Evolutionary conservation across 2,113 vertebrate genomes (phyloP), one percentile per base, ranked within the genome.

Genomic region (Nothocercus julius): DNA sequence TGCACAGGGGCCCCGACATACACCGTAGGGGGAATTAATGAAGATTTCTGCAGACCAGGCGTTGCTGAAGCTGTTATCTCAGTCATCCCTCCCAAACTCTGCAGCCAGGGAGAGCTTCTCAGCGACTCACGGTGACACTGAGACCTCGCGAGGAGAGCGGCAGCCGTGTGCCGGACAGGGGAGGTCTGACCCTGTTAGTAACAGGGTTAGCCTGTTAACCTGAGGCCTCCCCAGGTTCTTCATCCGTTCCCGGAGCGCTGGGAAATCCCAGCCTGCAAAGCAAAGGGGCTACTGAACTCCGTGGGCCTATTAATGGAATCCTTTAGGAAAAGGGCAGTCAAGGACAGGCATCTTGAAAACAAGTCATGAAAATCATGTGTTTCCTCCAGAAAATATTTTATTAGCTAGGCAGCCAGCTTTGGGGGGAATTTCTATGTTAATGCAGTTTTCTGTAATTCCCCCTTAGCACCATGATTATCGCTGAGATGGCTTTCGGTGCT

Each of bases 241-340:
- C 62, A 63, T 61, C 72, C 51, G 67, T 70, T 74, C 75, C 28
- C 67, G 45, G 34, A 77, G 32, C 21, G 15, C 0, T 1, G 74
- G 93, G 85, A 92, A 90, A 95, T 75, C 87, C 93, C 85, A 64
- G 68, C 32, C 18, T 40, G 25, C 56, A 61, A 72, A 89, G 25
- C 49, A 77, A 34, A 0, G 38, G 11, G 12, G 42, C 40, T 93
- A 85, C 90, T 88, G 90, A 72, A 83, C 80, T 94, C 68, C 76
- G 36, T 5, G 13, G 66, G 68, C 70, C 66, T 66, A 56, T 76
- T 89, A 92, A 95, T 64, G 61, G 42, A 77, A 56, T 92, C 62
- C 67, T 81, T 85, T 47, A 80, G 94, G 92, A 93, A 96, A 88
- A 93, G 80, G 74, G 53, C 77, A 82, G 40, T 62, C 88, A 96